Evolutionary conservation across 1,140 invertebrate genomes (phyloP), one percentile per base, ranked within the genome.

Genomic region (Drosophila orena): DNA sequence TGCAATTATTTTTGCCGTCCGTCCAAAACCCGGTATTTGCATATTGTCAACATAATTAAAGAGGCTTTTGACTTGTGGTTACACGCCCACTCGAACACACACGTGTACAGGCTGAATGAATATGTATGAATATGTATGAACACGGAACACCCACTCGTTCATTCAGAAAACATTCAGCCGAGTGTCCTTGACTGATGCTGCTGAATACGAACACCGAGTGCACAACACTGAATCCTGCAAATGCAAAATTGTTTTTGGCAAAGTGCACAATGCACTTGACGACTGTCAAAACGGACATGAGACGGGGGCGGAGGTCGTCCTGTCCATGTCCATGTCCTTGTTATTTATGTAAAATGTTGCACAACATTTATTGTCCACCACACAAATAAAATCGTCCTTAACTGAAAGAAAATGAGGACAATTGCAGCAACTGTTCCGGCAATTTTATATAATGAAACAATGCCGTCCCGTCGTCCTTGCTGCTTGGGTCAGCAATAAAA

Each of bases 221-320:
- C 27, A 27, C 14, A 49, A 4, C n/a, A 38, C 20, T 15, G 20
- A 58, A 20, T 15, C 35, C 59, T 22, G 66, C 12, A 47, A 68
- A 77, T 77, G 72, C 56, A 68, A 79, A 89, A 88, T 88, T 83
- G 83, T 88, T 88, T 86, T 88, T 88, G 85, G 84, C 83, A 88
- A 88, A 88, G 83, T 88, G 83, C 79, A 88, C 83, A 88, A 88
- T 83, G 79, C 83, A 89, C 83, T 88, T 88, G 83, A 83, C 84
- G 84, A 88, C 79, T 86, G 83, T 83, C 83, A 83, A 69, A 83
- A 69, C 75, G 79, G 83, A 88, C 83, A 83, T 52, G 55, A 47
- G 42, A 71, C 68, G 47, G 47, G 59, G 37, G 15, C n/a, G 15
- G 11, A 12, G 46, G 57, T 49, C 58, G 56, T 55, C 65, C 55